Conservation (phyloP, 2,113 vertebrate species). For the Psettodes erumei region DNA sequence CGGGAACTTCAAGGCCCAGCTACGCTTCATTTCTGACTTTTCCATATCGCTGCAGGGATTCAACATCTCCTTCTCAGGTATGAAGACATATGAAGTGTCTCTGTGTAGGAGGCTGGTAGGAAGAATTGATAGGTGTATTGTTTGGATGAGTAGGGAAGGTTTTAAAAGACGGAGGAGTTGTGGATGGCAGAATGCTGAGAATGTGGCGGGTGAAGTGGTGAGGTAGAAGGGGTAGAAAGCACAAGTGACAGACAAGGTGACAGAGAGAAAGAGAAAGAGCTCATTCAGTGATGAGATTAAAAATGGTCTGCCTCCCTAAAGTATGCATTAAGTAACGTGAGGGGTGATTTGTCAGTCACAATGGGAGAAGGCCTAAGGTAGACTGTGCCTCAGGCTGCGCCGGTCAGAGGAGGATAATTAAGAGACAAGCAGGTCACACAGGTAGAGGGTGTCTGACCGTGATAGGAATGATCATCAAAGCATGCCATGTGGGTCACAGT, state of each 20-base stretch:
- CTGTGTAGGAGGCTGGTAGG: conserved; percentile 8
- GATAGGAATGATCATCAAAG: conserved; percentile 74
- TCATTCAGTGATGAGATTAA: conserved; percentile 58
- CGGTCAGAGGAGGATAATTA: conserved; percentile 71
- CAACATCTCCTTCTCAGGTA: conserved; percentile 85
- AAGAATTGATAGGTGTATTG: background rate
- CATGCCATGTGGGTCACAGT: conserved; percentile 58
- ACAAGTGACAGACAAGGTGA: conserved; percentile 4
- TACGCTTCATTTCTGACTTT: conserved; percentile 86
- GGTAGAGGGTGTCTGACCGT: conserved; percentile 56
- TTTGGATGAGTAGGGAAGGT: background rate
- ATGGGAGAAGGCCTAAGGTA: conserved; percentile 50
- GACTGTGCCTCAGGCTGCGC: conserved; percentile 52
- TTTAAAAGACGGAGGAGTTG: conserved; percentile 4
- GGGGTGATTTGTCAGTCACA: conserved; percentile 60
- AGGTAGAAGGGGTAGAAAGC: conserved; percentile 2
- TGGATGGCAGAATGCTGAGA: conserved; percentile 8
- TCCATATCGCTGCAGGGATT: conserved; percentile 86
- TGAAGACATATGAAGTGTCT: conserved; percentile 12
- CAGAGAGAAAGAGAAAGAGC: conserved; percentile 11
- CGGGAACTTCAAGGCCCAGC: conserved; percentile 85
- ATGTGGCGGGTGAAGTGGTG: conserved; percentile 26
- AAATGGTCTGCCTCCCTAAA: conserved; percentile 56
- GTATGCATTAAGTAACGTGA: conserved; percentile 50
- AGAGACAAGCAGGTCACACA: conserved; percentile 65